phyloP scores from a whole-genome alignment of 2,888 invertebrate species.

The Mamestra brassicae region DNA sequence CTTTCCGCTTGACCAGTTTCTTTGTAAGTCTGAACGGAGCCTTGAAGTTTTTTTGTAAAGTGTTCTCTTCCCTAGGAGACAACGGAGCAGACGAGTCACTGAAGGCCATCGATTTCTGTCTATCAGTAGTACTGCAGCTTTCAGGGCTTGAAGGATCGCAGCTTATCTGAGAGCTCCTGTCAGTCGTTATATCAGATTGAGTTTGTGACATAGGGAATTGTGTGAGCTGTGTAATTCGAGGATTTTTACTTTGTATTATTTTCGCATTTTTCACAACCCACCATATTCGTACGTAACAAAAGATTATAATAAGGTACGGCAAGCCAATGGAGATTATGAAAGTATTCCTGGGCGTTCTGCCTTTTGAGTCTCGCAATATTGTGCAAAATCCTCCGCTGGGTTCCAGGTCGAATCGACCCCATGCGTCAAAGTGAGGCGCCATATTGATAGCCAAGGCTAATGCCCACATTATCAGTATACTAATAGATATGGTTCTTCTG shows the following conservation, averaged over 20 bases:
- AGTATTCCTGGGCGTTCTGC: conserved; percentile 91
- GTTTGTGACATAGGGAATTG: conserved; percentile 55
- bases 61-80: conserved; percentile 42
- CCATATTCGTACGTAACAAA: conserved; percentile 96
- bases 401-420: conserved; percentile 95
- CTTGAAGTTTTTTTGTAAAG: conserved; percentile 72
- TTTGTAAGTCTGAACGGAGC: conserved; percentile 79
- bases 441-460: conserved; percentile 93
- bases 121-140: conserved; percentile 14
- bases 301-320: conserved; percentile 95
- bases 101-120: neutral
- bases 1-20: conserved; percentile 87
- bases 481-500: conserved; percentile 92
- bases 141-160: conserved; percentile 3
- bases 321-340: conserved; percentile 95
- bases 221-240: conserved; percentile 58
- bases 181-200: conserved; percentile 22
- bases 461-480: conserved; percentile 94
- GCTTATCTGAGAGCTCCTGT: conserved; percentile 2
- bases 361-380: conserved; percentile 92
- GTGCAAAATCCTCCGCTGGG: conserved; percentile 94
- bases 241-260: conserved; percentile 84
- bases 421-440: conserved; percentile 93
- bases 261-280: conserved; percentile 93
- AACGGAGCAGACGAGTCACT: conserved; percentile 13